These are phyloP conservation scores for Artemisiospiza belli DNA, from an alignment of 2,113 vertebrate species.

Conservation along the genomic window DNA sequence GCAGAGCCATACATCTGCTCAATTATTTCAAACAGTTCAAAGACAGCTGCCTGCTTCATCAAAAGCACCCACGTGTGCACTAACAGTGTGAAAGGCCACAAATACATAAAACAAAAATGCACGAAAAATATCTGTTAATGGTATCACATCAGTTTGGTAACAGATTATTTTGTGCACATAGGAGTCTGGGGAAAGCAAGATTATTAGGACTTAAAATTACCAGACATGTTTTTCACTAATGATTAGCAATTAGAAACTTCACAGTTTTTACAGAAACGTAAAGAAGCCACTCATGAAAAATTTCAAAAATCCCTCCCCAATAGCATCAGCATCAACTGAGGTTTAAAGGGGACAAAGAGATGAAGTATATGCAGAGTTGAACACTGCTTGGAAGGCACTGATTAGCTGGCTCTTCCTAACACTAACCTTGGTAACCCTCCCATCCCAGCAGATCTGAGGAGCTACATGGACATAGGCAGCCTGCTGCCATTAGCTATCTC, in stretches of 20 bases:
- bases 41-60: conserved; percentile 19
- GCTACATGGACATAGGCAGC: accelerated
- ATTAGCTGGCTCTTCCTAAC: not conserved
- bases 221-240: not conserved
- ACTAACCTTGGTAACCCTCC: not conserved
- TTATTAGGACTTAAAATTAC: not conserved
- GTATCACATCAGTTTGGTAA: not conserved
- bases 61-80: not conserved
- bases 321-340: not conserved
- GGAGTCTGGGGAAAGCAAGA: not conserved
- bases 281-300: not conserved
- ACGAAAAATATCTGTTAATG: not conserved
- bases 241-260: not conserved
- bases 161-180: not conserved
- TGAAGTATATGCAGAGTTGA: not conserved
- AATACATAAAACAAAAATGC: not conserved
- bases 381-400: not conserved
- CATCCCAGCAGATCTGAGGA: not conserved
- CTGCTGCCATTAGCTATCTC: not conserved
- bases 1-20: conserved; percentile 12
- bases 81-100: not conserved
- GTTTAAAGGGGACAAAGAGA: not conserved
- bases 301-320: not conserved
- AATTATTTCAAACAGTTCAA: not conserved
- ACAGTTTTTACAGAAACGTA: not conserved